Base-by-base conservation (phyloP, 2,113 vertebrate species). In the Butorides virescens region DNA sequence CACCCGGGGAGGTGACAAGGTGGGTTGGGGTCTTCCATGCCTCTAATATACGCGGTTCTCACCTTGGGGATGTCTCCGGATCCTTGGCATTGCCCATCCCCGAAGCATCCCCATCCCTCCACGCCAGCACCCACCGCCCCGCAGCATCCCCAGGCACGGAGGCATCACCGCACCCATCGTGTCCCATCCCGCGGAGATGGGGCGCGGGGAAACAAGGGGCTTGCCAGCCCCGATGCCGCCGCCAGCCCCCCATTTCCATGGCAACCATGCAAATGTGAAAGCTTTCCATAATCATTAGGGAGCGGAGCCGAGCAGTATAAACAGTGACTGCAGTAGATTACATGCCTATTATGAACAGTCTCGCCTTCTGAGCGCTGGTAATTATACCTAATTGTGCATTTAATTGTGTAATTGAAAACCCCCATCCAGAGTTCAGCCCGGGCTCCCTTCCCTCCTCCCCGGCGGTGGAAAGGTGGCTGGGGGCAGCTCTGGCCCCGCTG, bases 371-470 rank as follows among this genome's bases (percentile, higher is more conserved):
- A 98, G 98, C 96, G 91, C 97, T 97, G 96, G 97, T 98, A 98
- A 98, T 98, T 98, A 98, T 85, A 97, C 91, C 98, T 98, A 98
- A 98, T 98, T 98, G 98, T 97, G 98, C 98, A 98, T 98, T 98
- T 98, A 98, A 98, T 98, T 98, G 98, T 97, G 97, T 98, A 98
- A 98, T 98, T 98, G 98, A 98, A 98, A 98, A 97, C 89, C 96
- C 97, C 95, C 97, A 95, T 84, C 75, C 95, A 96, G 95, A 91
- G 97, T 95, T 92, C 92, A 95, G 96, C 62, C 90, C 53, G 53
- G 94, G 97, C 94, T 96, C 95, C 50, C 8, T 22, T 65, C 58
- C 89, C 88, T 77, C 61, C 16, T 17, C 8, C 23, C n/a, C 1
- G 37, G 36, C 0, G 0, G 14, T 27, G 55, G 73, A 71, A 47